Base-by-base conservation (phyloP, 2,113 vertebrate genomes). In the Sinocyclocheilus rhinocerous region DNA sequence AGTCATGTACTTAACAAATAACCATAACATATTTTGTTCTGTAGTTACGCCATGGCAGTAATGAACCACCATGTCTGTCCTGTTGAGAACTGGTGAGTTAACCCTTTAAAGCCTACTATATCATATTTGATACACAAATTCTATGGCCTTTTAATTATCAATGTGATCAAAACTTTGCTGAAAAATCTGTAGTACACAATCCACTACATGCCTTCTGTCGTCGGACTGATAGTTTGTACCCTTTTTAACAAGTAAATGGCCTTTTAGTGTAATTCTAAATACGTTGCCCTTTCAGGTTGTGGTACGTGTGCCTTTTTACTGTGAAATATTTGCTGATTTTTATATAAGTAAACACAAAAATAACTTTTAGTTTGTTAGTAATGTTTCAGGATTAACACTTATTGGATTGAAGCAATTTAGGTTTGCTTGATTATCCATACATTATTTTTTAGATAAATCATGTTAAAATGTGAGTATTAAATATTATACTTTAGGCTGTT, bases 11-110 rank as follows among this genome's bases (percentile, higher is more conserved):
- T 26, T 76, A 73, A 33, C n/a, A 52, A 26, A 16, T 78, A 55
- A 26, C 18, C 50, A 24, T 57, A 4, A 52, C 1, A 9, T 52
- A 9, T 16, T 57, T 55, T 70, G 8, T 42, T 69, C 78, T 83
- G 0, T 91, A 97, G 97, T 88, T 98, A 98, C 80, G 96, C 96
- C 92, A 97, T 97, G 97, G 97, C 97, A 76, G 96, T 98, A 92
- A 97, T 97, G 96, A 98, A 98, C 94, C 97, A 95, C 90, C 97
- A 98, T 59, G 97, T 97, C 76, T 98, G 97, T 93, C 97, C 97
- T 36, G 96, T 98, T 89, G 97, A 97, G 92, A 98, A 98, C 95
- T 98, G 97, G 97, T 97, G 91, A 91, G 95, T 88, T 59, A 70
- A 29, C 50, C 39, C 39, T 6, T 6, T 39, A 39, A 39, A 39